Conservation (phyloP, 1,140 invertebrate species). For the Bombyx mandarina region DNA sequence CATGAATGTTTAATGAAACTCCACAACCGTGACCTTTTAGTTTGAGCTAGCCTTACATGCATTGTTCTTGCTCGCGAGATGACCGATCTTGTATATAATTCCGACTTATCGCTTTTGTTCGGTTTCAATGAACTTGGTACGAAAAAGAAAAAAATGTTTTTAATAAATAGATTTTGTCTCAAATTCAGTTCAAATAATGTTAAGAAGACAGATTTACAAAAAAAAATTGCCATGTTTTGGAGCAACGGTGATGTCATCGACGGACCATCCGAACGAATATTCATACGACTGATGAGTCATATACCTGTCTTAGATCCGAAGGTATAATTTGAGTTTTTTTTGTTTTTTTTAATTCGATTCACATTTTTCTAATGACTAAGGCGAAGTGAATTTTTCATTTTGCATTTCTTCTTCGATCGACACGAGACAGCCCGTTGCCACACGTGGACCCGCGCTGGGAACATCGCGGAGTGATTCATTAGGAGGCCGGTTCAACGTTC, state of each 20-base stretch:
- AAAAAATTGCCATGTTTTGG: constrained; percentile 18
- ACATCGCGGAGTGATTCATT: constrained; percentile 1
- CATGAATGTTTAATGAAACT: constrained; percentile 51
- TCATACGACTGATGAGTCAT: constrained; percentile 25
- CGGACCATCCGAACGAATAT: constrained; percentile 37
- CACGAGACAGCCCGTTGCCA: neutral
- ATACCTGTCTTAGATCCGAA: constrained; percentile 16
- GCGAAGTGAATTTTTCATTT: constrained; percentile 17
- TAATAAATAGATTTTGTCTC: too few relatives aligned
- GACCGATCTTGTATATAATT: too few relatives aligned
- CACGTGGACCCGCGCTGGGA: neutral
- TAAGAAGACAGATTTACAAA: constrained; percentile 12
- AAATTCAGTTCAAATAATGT: too few relatives aligned
- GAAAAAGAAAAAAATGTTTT: too few relatives aligned
- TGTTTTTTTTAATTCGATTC: constrained; percentile 25
- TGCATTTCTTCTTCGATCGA: constrained; percentile 15
- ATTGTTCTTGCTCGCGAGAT: too few relatives aligned
- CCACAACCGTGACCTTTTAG: constrained; percentile 37
- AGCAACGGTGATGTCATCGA: constrained; percentile 36
- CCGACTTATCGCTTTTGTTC: too few relatives aligned
- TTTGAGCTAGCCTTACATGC: constrained; percentile 50
- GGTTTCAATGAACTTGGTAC: too few relatives aligned
- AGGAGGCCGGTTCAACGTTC: constrained; percentile 26
- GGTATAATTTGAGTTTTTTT: constrained; percentile 12
- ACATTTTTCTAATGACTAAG: constrained; percentile 42